These are phyloP conservation scores for Ditylenchus dipsaci DNA, from an alignment of 1,140 invertebrate species.

Conservation along the genomic window DNA sequence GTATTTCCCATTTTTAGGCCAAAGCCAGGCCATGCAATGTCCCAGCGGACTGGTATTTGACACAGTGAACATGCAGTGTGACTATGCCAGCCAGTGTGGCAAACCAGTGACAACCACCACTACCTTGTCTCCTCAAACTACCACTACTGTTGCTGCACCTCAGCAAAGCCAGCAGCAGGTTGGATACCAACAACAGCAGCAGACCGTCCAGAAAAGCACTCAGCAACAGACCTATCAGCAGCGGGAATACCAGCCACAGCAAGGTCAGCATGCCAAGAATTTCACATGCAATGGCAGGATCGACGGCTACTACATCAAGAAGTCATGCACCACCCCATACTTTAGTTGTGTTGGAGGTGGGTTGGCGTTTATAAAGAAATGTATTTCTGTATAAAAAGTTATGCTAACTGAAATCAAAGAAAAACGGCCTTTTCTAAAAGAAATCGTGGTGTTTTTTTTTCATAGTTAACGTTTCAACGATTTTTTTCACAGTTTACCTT, in stretches of 20 bases:
- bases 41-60: not conserved
- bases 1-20: not conserved
- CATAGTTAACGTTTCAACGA: no score
- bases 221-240: not conserved
- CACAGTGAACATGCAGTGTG: not conserved
- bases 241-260: not conserved
- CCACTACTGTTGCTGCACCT: not conserved
- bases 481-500: no score
- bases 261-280: not conserved
- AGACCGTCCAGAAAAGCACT: not conserved
- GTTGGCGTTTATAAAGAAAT: not conserved
- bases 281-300: not conserved
- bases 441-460: no score
- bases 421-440: no score
- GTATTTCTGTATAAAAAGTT: no score
- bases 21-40: not conserved
- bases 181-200: slow-evolving; percentile 3
- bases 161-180: not conserved
- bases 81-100: slow-evolving; percentile 2
- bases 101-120: not conserved
- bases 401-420: no score
- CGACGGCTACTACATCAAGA: not conserved
- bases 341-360: not conserved
- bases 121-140: not conserved
- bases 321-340: not conserved